Conservation (phyloP, 1,140 invertebrate genomes). For the Bombus affinis region DNA sequence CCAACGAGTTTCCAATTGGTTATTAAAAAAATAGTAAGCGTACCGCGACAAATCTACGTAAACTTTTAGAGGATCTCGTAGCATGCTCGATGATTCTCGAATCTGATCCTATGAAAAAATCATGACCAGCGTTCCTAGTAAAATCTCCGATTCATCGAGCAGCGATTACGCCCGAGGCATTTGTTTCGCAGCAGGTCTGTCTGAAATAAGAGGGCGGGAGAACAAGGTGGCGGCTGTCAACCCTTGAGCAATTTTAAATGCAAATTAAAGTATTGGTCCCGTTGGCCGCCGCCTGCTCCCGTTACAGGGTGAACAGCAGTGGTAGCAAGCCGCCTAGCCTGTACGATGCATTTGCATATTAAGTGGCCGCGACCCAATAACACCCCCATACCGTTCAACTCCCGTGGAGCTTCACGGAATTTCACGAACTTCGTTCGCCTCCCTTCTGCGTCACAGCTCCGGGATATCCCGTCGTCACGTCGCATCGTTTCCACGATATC, state of each 20-base stretch:
- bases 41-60: too few species aligned
- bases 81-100: too few species aligned
- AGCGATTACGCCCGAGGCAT: conserved; percentile 16
- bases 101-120: not conserved
- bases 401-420: conserved; percentile 63
- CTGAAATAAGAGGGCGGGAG: conserved; percentile 57
- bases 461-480: conserved; percentile 2
- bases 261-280: conserved; percentile 82
- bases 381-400: conserved; percentile 68
- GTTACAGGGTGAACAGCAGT: conserved; percentile 63
- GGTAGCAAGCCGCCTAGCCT: conserved; percentile 47
- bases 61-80: too few species aligned
- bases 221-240: conserved; percentile 72
- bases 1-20: too few species aligned
- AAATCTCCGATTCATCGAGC: conserved; percentile 23
- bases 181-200: conserved; percentile 35
- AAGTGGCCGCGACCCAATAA: conserved; percentile 82
- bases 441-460: conserved; percentile 1
- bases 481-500: not conserved
- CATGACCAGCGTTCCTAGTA: not conserved
- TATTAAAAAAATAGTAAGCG: too few species aligned
- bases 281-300: conserved; percentile 67
- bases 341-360: conserved; percentile 79
- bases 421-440: conserved; percentile 60
- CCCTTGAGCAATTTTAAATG: conserved; percentile 82